Evolutionary conservation across 2,888 invertebrate genomes (phyloP), one percentile per base, ranked within the genome.

Genomic region (Trissoscelio sp.): DNA sequence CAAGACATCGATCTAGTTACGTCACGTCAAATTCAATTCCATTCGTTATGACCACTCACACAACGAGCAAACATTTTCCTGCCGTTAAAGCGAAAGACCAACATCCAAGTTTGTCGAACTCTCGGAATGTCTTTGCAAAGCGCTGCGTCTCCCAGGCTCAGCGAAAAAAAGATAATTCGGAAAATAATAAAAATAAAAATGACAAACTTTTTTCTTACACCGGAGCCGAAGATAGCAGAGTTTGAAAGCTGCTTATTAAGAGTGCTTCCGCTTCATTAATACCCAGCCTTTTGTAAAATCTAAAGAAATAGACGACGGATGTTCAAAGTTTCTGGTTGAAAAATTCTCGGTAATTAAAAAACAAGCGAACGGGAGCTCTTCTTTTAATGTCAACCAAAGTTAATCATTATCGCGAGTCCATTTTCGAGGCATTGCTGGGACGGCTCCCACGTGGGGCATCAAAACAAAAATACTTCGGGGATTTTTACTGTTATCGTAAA

Each of bases 221-320:
- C 12, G 9, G 18, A 39, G 48, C 18, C 28, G 18, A 42, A 46
- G 57, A 60, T 58, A 20, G 34, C 37, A 39, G 12, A 18, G 70
- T 51, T 72, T 70, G 12, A 60, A 60, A 60, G 60, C 18, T 51
- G 51, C 42, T 60, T 58, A 70, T 70, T 70, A 70, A 58, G 48
- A 37, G 39, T n/a, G 57, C 53, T 72, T 70, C 60, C 24, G 70
- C 51, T 60, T 60, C 51, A 72, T 72, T 72, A 72, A 60, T 48
- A 20, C 18, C 37, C 24, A 16, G 7, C 9, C 42, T 58, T 58
- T 72, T 72, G 60, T 60, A 12, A 48, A 51, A 51, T 12, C 28
- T 34, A 39, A 60, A 39, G 46, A 46, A 70, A 58, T 60, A 16
- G 60, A 28, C 28, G 44, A 60, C 53, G 44, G 12, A 18, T 67